phyloP scores from a whole-genome alignment of 2,113 vertebrate genomes.

The Felis chaus region DNA sequence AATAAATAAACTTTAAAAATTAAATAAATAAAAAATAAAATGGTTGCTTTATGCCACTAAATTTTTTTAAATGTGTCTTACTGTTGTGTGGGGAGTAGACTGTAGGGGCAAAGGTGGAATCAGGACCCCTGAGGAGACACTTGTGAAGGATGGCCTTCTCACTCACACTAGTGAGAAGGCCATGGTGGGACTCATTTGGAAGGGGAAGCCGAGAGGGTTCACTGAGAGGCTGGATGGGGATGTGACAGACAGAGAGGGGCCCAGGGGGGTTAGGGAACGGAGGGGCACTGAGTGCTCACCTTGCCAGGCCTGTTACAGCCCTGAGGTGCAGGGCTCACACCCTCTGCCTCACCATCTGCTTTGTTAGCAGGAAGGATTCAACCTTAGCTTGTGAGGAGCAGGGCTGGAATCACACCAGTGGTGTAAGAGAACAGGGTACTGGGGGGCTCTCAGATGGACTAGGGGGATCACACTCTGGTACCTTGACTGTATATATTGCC shows the following conservation, averaged over 20 bases:
- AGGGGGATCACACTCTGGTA: no score
- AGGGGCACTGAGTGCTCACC: not conserved
- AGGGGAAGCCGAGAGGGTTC: not conserved
- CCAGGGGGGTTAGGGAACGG: rapidly evolving
- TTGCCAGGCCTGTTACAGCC: not conserved
- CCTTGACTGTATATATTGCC: not conserved
- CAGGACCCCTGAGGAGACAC: not conserved
- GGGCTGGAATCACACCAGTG: not conserved
- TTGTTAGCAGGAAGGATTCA: not conserved
- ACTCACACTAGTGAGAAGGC: not conserved
- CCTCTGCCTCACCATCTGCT: not conserved
- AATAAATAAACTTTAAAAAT: no score
- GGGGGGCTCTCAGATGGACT: not conserved
- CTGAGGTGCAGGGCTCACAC: no score
- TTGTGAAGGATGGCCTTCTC: rapidly evolving
- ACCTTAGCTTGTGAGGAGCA: not conserved
- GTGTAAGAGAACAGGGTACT: not conserved
- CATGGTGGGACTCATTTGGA: not conserved
- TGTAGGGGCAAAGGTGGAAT: rapidly evolving
- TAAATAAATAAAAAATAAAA: no score
- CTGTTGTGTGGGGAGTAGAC: not conserved
- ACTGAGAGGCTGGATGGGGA: not conserved
- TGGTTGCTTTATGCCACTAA: no score
- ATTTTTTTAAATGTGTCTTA: not conserved
- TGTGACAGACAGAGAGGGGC: not conserved